Percentiles rank a stretch among this genome's conserved stretches.
Evolutionary conservation across 1,140 invertebrate species (phyloP).

Genomic region (Elymnias hypermnestra): DNA sequence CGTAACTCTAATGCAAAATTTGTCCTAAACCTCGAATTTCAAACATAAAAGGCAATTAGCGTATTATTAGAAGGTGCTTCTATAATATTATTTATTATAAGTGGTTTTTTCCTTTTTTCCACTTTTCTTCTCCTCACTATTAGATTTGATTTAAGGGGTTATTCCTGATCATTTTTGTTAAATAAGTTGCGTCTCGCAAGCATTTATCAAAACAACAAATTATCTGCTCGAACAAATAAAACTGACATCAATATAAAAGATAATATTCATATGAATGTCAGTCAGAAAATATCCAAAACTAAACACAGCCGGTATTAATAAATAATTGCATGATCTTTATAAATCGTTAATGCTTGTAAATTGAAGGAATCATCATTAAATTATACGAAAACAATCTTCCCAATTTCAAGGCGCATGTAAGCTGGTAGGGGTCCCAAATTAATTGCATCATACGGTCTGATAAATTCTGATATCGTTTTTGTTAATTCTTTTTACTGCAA

Average conservation of each 20-base stretch:
- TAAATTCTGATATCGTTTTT: slow-evolving; percentile 3
- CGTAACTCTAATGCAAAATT: too few species aligned
- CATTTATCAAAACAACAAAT: too few species aligned
- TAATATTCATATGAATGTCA: slow-evolving; percentile 14
- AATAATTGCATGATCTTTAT: slow-evolving; percentile 24
- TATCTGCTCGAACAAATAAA: too few species aligned
- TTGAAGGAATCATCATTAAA: slow-evolving; percentile 41
- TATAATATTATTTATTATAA: too few species aligned
- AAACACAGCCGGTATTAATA: slow-evolving; percentile 10
- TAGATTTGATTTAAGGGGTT: too few species aligned
- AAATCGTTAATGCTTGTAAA: slow-evolving; percentile 42
- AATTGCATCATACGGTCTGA: slow-evolving; percentile 25
- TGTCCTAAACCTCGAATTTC: too few species aligned
- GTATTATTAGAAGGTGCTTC: too few species aligned
- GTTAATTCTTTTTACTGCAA: neutral
- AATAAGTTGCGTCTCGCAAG: too few species aligned
- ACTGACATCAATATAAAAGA: neutral
- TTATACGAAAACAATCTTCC: slow-evolving; percentile 34
- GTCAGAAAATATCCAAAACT: slow-evolving; percentile 9
- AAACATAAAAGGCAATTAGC: too few species aligned
- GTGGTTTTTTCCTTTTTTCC: too few species aligned
- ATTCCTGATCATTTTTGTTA: too few species aligned
- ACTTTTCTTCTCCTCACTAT: too few species aligned
- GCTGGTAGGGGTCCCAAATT: slow-evolving; percentile 38
- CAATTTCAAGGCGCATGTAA: slow-evolving; percentile 33